A percentile compares a stretch with the other conserved stretches of the same genome.
These are phyloP conservation scores for Leptinotarsa defecta DNA, from an alignment of 1,140 invertebrate species.

Conservation along the genomic window DNA sequence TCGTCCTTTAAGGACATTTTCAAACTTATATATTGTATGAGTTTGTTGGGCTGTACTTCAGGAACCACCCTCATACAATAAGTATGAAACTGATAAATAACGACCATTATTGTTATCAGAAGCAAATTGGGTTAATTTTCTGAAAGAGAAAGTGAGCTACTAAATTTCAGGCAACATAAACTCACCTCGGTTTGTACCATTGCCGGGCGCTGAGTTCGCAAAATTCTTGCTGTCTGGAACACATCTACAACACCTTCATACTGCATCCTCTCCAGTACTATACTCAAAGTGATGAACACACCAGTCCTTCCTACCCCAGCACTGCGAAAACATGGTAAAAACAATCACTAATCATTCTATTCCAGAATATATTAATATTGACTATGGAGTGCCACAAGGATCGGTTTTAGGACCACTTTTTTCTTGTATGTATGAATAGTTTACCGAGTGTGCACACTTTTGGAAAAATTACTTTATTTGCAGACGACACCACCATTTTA, in stretches of 20 bases:
- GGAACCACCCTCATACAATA: neutral
- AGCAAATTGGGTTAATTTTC: constrained; percentile 12
- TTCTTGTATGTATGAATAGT: neutral
- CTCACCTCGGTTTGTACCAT: constrained; percentile 98
- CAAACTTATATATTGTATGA: too few species aligned
- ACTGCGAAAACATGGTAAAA: constrained; percentile 58
- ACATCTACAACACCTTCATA: constrained; percentile 98
- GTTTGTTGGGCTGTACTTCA: too few species aligned
- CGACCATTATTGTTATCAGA: neutral
- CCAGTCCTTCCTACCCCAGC: constrained; percentile 96
- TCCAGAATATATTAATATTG: neutral
- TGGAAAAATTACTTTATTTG: too few species aligned
- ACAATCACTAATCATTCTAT: neutral
- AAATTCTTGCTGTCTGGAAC: constrained; percentile 97
- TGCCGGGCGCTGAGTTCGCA: constrained; percentile 95
- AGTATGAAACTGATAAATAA: neutral
- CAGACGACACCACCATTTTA: too few species aligned
- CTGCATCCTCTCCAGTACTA: constrained; percentile 98
- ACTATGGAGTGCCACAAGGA: too few species aligned
- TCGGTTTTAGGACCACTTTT: too few species aligned
- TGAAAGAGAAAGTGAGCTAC: neutral
- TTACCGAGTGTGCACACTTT: too few species aligned
- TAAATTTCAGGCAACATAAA: constrained; percentile 8
- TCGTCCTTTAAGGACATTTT: too few species aligned
- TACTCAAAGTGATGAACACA: constrained; percentile 97